Evolutionary conservation across 2,797 vertebrate genomes (phyloP).

Genomic region (Esox lucius): DNA sequence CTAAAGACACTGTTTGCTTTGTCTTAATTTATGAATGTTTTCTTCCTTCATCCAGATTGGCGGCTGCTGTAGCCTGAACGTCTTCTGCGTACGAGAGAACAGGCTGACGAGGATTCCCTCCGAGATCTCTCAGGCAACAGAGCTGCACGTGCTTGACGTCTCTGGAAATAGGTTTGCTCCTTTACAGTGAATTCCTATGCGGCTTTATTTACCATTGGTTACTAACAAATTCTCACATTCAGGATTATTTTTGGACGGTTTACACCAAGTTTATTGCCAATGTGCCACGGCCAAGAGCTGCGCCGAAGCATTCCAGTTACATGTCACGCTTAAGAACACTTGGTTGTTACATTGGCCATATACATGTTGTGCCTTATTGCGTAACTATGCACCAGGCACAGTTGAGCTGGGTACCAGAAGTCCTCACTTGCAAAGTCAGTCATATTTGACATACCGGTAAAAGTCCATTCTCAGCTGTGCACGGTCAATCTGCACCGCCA

Average conservation of each 20-base stretch:
- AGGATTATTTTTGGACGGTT: no score
- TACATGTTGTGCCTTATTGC: no score
- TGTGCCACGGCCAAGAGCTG: no score
- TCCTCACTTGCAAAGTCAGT: not conserved
- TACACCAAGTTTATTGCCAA: no score
- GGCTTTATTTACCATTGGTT: not conserved
- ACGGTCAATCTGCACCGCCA: not conserved
- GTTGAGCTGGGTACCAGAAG: not conserved
- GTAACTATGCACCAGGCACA: not conserved
- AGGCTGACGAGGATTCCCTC: constrained; percentile 86
- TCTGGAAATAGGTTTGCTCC: constrained; percentile 91
- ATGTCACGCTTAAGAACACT: no score
- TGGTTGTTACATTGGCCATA: no score
- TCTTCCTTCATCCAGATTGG: constrained; percentile 81
- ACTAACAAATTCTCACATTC: constrained; percentile 21
- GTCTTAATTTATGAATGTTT: constrained; percentile 19
- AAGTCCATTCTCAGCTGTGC: not conserved
- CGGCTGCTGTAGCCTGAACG: constrained; percentile 90
- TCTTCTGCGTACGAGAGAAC: constrained; percentile 95
- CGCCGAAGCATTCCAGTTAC: no score
- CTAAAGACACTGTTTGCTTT: constrained; percentile 1
- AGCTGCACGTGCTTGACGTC: constrained; percentile 94
- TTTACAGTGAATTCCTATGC: not conserved
- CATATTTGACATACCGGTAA: not conserved
- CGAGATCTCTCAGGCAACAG: constrained; percentile 91